Percentiles rank a stretch among this genome's conserved stretches.
Conservation (phyloP, 1,140 invertebrate genomes). For the Galleria mellonella region DNA sequence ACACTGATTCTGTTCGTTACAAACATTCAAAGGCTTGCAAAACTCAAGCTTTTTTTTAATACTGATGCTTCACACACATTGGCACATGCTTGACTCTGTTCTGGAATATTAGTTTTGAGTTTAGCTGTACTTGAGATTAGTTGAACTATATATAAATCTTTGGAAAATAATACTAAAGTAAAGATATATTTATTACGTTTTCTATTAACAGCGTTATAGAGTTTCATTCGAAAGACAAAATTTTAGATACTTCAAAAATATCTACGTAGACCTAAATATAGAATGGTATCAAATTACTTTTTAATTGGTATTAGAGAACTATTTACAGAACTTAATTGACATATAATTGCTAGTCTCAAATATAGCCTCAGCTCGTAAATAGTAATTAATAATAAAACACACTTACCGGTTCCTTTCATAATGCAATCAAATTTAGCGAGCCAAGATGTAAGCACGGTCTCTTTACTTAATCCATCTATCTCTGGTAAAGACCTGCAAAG, state of each 20-base stretch:
- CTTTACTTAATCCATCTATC: slow-evolving; percentile 99
- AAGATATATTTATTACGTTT: no score
- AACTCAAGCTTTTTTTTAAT: slow-evolving; percentile 41
- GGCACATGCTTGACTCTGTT: slow-evolving; percentile 39
- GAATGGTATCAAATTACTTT: no score
- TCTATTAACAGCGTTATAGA: no score
- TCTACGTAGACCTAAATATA: no score
- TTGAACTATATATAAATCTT: no score
- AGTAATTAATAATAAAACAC: neutral
- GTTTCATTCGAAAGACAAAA: no score
- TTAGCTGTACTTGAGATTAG: slow-evolving; percentile 3
- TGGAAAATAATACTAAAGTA: no score
- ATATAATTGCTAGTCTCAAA: slow-evolving; percentile 1
- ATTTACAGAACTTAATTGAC: no score
- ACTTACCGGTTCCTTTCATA: slow-evolving; percentile 86
- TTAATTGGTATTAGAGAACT: no score
- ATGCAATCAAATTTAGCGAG: slow-evolving; percentile 99
- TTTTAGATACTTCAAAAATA: no score
- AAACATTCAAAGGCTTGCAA: slow-evolving; percentile 59
- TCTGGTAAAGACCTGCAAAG: slow-evolving; percentile 92
- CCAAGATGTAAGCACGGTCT: slow-evolving; percentile 99
- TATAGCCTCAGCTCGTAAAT: slow-evolving; percentile 7
- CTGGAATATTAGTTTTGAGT: neutral
- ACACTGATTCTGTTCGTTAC: slow-evolving; percentile 33
- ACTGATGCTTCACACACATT: slow-evolving; percentile 43